Evolutionary conservation across 2,113 vertebrate species (phyloP), one percentile per base, ranked within the genome.

Genomic region (Silurus glanis): DNA sequence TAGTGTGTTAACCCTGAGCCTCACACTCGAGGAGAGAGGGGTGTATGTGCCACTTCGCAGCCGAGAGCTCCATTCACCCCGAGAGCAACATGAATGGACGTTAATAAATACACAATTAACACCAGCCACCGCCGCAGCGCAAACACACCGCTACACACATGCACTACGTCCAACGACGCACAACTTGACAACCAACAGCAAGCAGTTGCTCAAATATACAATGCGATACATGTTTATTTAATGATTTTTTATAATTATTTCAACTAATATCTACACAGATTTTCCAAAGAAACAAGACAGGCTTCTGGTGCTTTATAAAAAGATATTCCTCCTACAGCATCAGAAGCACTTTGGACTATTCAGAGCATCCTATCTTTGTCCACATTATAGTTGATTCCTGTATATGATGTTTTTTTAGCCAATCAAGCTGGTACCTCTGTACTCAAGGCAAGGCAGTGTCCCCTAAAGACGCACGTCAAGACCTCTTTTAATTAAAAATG

Each of bases 1-100:
- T 90, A 83, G 86, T 13, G 83, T 23, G 84, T 88, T 89, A 86
- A 84, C 89, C 89, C 87, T 88, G 89, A 90, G 83, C 86, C 23
- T 67, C 81, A 78, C 86, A 58, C 84, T 89, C 82, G 61, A 62
- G 83, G 75, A 86, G 59, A 85, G 87, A 75, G 64, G 86, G 76
- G 86, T 71, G 6, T n/a, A 74, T n/a, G 72, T 64, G 78, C 83
- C 67, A 37, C 89, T 90, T 85, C 85, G 56, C 83, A 84, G 76
- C 67, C 76, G 75, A 90, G 51, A 88, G 85, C 86, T 87, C 71
- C 69, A 87, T 87, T 89, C 88, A 87, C 56, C 80, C 55, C 71
- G 82, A 81, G 75, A 80, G 85, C 74, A 86, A 80, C 87, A 76
- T 85, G 82, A 89, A 89, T 87, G 71, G 67, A 55, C 62, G 61